Percentiles rank a stretch among this genome's conserved stretches.
These are phyloP conservation scores for Aspidoscelis tigris DNA, from an alignment of 2,113 vertebrate genomes.

Conservation along the genomic window DNA sequence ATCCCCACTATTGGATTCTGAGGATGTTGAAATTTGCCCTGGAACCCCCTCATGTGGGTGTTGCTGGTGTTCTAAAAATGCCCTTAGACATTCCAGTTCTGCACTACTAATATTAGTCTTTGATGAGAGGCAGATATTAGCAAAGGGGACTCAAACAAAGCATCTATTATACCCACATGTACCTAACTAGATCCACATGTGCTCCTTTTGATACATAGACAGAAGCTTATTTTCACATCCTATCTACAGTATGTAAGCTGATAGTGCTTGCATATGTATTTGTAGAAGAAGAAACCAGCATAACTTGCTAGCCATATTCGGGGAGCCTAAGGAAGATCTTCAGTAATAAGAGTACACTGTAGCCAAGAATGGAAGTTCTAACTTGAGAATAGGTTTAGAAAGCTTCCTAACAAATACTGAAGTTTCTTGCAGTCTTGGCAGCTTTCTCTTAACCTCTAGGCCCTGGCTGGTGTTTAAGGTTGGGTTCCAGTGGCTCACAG, in stretches of 20 bases:
- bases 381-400: too few relatives aligned
- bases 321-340: not conserved
- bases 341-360: not conserved
- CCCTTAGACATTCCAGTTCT: conserved; percentile 23
- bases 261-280: conserved; percentile 14
- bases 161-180: conserved; percentile 9
- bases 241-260: conserved; percentile 41
- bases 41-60: not conserved
- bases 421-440: not conserved
- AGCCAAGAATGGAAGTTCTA: not conserved
- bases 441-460: not conserved
- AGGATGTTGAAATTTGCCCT: conserved; percentile 1
- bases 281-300: conserved; percentile 49
- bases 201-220: conserved; percentile 9
- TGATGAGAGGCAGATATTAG: conserved; percentile 11
- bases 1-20: not conserved
- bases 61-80: conserved; percentile 10
- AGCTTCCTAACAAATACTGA: not conserved
- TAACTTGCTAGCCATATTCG: not conserved
- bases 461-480: not conserved
- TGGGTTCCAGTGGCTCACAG: not conserved
- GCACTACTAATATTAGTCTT: conserved; percentile 18
- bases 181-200: conserved; percentile 27
- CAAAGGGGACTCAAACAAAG: not conserved
- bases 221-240: conserved; percentile 38